Evolutionary conservation across 2,113 vertebrate genomes (phyloP), one percentile per base, ranked within the genome.

Genomic region (Cacatua alba): DNA sequence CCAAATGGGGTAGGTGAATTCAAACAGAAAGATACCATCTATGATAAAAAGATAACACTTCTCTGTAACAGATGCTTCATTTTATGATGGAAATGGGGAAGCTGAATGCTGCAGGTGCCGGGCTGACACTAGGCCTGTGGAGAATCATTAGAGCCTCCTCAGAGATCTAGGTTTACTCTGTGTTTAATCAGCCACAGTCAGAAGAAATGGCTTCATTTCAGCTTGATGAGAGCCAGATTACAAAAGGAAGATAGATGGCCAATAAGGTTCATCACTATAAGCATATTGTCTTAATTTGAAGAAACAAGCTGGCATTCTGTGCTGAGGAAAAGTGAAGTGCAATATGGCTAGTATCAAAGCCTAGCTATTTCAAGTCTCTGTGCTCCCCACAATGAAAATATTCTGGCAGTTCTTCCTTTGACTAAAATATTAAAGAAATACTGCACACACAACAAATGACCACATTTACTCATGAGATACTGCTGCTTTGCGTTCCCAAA

Each of bases 151-250:
- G 92, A 95, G 96, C 92, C 96, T 98, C 97, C 97, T 98, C 88
- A 92, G 97, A 98, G 97, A 97, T 96, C 91, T 43, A 94, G 94
- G 88, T 97, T 97, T 96, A 96, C 97, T 98, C 98, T 98, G 98
- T 96, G 98, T 98, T 99, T 99, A 99, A 99, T 99, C 98, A 99
- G 98, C 98, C 98, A 98, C 98, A 98, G 98, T 98, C 98, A 98
- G 97, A 98, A 97, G 97, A 98, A 98, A 99, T 98, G 98, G 98
- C 98, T 98, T 99, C 98, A 98, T 98, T 98, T 98, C 98, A 97
- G 96, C 96, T 97, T 96, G 70, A 97, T 71, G 96, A 97, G 98
- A 98, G 97, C 94, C 97, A 97, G 96, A 97, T 97, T 97, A 96
- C 95, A 97, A 97, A 95, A 97, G 93, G 90, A 97, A 98, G 97